Evolutionary conservation across 2,888 invertebrate genomes (phyloP), one percentile per base, ranked within the genome.

Genomic region (Lacanobia wlatinum): DNA sequence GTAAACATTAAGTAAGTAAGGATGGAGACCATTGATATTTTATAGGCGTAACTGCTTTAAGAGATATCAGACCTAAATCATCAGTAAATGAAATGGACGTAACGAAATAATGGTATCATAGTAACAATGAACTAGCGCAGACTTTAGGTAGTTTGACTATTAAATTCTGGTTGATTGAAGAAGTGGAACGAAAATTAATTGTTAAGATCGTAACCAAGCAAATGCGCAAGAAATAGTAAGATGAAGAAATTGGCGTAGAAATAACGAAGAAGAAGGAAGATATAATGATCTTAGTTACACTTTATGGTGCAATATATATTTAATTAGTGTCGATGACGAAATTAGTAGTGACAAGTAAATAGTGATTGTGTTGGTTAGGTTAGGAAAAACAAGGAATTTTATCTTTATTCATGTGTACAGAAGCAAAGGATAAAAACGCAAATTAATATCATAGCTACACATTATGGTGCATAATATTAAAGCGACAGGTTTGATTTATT

Each of bases 231-330:
- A 48, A 12, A 46, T 46, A n/a, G 46, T 3, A 69, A 69, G 43
- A 69, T 43, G 12, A 28, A 28, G 40, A 12, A 40, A 67, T 23
- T 67, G 34, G 21, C 21, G 14, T 18, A 38, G n/a, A 18, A 23
- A 43, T 43, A 21, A 55, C 7, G 16, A 23, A 48, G 46, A 55
- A 1, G 16, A 70, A 70, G 38, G 6, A 38, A 70, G 7, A 28
- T 50, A 40, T 48, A 48, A 63, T 28, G 10, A 52, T 52, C 18
- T 40, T 18, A 38, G 9, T 21, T 46, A 40, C 40, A 14, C 7
- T 72, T 14, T 14, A 70, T 28, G 12, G 40, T 50, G 34, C 60
- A 43, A 73, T 43, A 55, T 12, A 6, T 56, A 7, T 40, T 71
- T 56, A 48, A 55, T 34, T 48, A 52, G 8, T 40, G 14, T 52